Evolutionary conservation across 1,140 invertebrate genomes (phyloP).

Genomic region (Heterodera carotae): DNA sequence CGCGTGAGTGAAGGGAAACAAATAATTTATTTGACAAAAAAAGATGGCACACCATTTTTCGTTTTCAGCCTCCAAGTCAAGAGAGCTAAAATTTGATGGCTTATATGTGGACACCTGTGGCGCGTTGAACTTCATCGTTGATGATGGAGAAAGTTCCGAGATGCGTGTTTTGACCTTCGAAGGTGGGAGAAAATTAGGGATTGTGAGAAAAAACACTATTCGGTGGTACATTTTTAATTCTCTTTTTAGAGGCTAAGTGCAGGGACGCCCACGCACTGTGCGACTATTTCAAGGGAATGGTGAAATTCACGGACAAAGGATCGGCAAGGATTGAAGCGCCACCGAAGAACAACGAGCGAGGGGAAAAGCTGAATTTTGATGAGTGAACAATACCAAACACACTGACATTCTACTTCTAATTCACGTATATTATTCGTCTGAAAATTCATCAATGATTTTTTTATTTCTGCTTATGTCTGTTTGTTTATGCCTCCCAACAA

Average conservation of each 20-base stretch:
- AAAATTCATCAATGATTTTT: no score
- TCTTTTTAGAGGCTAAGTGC: background rate
- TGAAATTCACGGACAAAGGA: background rate
- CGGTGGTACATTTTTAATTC: background rate
- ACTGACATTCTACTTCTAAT: no score
- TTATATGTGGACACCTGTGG: background rate
- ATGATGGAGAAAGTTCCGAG: background rate
- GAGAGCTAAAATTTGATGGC: background rate
- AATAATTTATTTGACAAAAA: background rate
- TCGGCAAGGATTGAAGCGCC: background rate
- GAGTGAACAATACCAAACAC: no score
- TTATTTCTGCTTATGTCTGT: no score
- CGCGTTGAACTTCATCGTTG: background rate
- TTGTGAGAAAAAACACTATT: no score
- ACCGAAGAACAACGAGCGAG: background rate
- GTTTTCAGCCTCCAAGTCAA: background rate
- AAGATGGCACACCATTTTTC: no score
- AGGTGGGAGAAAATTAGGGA: no score
- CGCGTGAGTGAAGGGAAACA: background rate
- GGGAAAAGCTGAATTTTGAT: no score
- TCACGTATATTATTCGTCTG: no score
- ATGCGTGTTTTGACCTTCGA: background rate
- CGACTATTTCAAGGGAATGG: background rate
- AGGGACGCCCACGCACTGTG: background rate
- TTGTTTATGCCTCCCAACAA: no score